phyloP scores from a whole-genome alignment of 2,113 vertebrate species.

The Hydrolagus affinis region DNA sequence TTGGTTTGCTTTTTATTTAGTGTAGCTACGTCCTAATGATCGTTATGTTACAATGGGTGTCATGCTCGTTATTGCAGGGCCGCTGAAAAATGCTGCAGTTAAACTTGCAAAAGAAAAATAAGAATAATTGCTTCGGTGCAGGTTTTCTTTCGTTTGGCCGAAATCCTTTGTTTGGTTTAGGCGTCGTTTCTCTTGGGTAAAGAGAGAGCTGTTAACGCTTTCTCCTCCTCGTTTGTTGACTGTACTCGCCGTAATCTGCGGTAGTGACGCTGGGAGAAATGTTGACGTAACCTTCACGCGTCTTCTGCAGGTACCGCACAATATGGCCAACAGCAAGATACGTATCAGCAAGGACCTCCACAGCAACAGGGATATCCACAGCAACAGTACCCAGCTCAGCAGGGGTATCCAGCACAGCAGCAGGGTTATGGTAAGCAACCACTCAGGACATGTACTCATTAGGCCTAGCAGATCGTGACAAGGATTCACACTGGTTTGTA shows the following conservation, averaged over 20 bases:
- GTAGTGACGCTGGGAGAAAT: conserved; percentile 23
- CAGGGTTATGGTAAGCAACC: conserved; percentile 81
- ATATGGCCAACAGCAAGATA: conserved; percentile 88
- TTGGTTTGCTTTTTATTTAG: conserved; percentile 57
- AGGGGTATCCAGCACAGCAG: conserved; percentile 85
- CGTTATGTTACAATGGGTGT: conserved; percentile 64
- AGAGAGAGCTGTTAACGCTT: conserved; percentile 46
- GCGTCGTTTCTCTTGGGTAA: conserved; percentile 56
- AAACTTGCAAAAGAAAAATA: conserved; percentile 50
- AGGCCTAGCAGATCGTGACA: conserved; percentile 32
- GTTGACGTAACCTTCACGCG: conserved; percentile 37
- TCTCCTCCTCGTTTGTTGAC: conserved; percentile 44
- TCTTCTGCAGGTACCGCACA: conserved; percentile 78
- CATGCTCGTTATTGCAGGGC: conserved; percentile 62
- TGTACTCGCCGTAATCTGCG: conserved; percentile 49
- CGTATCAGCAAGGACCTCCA: conserved; percentile 88
- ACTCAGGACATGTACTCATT: conserved; percentile 21
- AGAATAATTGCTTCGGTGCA: conserved; percentile 59
- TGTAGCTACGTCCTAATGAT: conserved; percentile 61
- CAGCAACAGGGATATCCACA: conserved; percentile 89
- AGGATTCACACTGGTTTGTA: neutral
- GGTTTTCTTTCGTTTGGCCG: conserved; percentile 58
- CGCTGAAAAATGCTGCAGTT: conserved; percentile 64
- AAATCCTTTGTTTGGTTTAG: conserved; percentile 65
- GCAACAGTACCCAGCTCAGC: conserved; percentile 67